Evolutionary conservation across 2,888 invertebrate species (phyloP), one percentile per base, ranked within the genome.

Genomic region (Odontocerum albicorne): DNA sequence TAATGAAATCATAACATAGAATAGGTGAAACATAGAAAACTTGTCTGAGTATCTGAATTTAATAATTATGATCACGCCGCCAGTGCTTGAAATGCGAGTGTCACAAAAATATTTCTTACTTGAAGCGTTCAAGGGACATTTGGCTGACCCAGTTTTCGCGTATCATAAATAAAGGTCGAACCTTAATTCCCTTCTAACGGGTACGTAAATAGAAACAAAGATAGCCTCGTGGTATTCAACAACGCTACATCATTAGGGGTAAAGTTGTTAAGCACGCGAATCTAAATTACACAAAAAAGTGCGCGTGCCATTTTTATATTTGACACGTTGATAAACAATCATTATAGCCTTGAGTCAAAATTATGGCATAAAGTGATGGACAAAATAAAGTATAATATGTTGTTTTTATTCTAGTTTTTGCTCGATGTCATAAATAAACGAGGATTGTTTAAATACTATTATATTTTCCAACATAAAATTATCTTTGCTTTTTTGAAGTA

Each of bases 111-210:
- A 32, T 36, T 51, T 33, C 32, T 43, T 42, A 22, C 36, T 16
- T 16, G 15, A 38, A 8, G 15, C 38, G 15, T 17, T 8, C 46
- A 17, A n/a, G 56, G 35, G 56, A 56, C 56, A 56, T 57, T 57
- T 38, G 35, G 39, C 32, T 50, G 59, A 53, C 56, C 59, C 44
- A 45, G 52, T 47, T 56, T 36, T 32, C 13, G 15, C 44, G 38
- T 16, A 21, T 40, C 49, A 46, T 49, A 50, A 58, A 56, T 51
- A 58, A 55, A 50, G 55, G 58, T 50, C 54, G 40, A 39, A 54
- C 50, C 54, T 38, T 43, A 49, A 55, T 55, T 52, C 35, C 13
- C 33, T 44, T 39, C 38, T 15, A 40, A 27, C 4, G 22, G 27
- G 21, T 15, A 20, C 31, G 33, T 12, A 42, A 50, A 33, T 42